phyloP scores from a whole-genome alignment of 2,113 vertebrate species.

The Marmota monax region DNA sequence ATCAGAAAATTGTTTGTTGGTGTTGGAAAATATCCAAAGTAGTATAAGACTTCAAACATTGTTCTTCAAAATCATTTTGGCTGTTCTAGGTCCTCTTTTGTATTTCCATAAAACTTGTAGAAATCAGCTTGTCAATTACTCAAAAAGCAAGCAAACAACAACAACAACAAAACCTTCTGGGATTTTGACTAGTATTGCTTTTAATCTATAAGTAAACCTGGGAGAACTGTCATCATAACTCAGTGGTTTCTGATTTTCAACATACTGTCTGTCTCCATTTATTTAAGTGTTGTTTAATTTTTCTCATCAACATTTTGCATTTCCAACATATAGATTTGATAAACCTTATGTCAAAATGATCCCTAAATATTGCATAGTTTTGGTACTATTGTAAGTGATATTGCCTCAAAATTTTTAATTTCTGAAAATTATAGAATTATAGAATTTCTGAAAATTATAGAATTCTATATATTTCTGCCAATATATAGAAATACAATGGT shows the following conservation, averaged over 20 bases:
- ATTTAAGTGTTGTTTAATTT: background rate
- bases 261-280: background rate
- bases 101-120: background rate
- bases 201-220: background rate
- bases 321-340: background rate
- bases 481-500: too few relatives aligned
- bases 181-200: background rate
- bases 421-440: background rate
- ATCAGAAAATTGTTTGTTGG: background rate
- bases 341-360: background rate
- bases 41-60: background rate
- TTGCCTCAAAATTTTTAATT: background rate
- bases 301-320: background rate
- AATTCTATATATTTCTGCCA: too few relatives aligned
- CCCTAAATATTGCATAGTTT: background rate
- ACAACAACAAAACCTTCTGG: background rate
- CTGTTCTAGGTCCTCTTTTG: background rate
- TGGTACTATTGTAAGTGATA: background rate
- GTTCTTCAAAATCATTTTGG: conserved; percentile 9
- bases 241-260: background rate
- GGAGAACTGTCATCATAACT: background rate
- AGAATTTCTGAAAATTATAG: too few relatives aligned
- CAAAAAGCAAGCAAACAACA: background rate
- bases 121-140: background rate
- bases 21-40: background rate